Evolutionary conservation across 2,888 invertebrate species (phyloP).

Genomic region (Alloscopus bannaensis): DNA sequence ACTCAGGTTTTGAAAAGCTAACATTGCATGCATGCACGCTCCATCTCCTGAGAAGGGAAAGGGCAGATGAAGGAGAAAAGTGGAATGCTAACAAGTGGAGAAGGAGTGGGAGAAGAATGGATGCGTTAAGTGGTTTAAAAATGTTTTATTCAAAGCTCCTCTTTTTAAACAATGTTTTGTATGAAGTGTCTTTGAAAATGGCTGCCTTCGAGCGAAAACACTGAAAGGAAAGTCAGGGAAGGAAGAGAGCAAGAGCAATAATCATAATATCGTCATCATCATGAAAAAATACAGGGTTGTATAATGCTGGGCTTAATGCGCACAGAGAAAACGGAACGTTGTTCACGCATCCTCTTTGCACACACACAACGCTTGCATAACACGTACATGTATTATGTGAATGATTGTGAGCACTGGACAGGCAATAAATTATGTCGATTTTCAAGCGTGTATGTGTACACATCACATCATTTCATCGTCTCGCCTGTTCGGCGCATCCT

Average conservation of each 20-base stretch:
- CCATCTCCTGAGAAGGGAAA: conserved; percentile 5
- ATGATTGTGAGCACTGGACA: conserved; percentile 31
- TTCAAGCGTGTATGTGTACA: conserved; percentile 34
- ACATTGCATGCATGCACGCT: background rate
- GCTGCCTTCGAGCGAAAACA: conserved; percentile 13
- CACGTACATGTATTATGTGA: background rate
- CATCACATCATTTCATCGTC: conserved; percentile 6
- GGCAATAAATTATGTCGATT: conserved; percentile 45
- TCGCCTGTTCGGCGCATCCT: conserved; percentile 12
- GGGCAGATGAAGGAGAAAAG: conserved; percentile 55
- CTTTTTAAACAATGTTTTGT: background rate
- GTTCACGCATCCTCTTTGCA: background rate
- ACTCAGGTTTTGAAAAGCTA: no score
- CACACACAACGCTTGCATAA: background rate
- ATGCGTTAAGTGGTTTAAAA: conserved; percentile 8
- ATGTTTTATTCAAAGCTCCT: conserved; percentile 14
- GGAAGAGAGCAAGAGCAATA: background rate
- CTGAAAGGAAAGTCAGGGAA: background rate
- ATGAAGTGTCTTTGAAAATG: conserved; percentile 19
- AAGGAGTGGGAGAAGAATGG: conserved; percentile 6
- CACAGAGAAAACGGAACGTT: no score
- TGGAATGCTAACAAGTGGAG: conserved; percentile 26
- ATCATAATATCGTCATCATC: conserved; percentile 23
- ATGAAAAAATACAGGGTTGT: conserved; percentile 34
- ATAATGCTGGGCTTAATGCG: background rate